phyloP scores from a whole-genome alignment of 2,797 vertebrate genomes.

The Artibeus lituratus region DNA sequence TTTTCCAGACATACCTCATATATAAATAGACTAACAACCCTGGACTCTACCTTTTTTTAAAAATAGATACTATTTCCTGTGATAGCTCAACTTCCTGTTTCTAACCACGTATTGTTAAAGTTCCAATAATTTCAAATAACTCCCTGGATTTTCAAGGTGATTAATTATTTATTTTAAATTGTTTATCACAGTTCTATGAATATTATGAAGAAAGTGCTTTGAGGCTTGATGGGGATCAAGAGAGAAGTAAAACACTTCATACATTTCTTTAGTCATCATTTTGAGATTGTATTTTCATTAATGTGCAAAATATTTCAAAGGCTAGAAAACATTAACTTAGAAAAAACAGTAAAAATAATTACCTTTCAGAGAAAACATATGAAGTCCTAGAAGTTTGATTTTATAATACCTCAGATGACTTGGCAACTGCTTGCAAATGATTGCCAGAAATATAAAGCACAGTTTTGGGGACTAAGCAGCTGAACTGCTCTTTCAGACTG shows the following conservation, averaged over 20 bases:
- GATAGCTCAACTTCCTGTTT: background rate
- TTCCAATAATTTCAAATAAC: slow-evolving; percentile 1
- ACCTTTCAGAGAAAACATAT: background rate
- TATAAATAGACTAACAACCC: background rate
- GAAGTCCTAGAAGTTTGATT: background rate
- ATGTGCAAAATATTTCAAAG: background rate
- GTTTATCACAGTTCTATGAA: background rate
- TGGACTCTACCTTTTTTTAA: background rate
- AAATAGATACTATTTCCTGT: background rate
- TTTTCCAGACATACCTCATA: background rate
- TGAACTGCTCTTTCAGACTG: background rate
- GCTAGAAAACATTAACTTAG: background rate
- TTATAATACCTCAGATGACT: background rate
- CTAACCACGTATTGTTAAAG: background rate
- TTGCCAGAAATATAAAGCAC: slow-evolving; percentile 16
- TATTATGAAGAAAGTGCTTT: background rate
- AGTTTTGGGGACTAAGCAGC: background rate
- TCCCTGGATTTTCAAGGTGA: background rate
- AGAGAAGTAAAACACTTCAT: background rate
- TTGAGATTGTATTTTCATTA: slow-evolving; percentile 23
- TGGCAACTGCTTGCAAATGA: slow-evolving; percentile 17
- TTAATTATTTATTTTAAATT: background rate
- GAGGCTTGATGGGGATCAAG: background rate
- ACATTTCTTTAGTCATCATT: background rate
- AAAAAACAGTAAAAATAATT: slow-evolving; percentile 21